Conservation (phyloP, 2,888 invertebrate species). For the Aspidiotus rigidus region DNA sequence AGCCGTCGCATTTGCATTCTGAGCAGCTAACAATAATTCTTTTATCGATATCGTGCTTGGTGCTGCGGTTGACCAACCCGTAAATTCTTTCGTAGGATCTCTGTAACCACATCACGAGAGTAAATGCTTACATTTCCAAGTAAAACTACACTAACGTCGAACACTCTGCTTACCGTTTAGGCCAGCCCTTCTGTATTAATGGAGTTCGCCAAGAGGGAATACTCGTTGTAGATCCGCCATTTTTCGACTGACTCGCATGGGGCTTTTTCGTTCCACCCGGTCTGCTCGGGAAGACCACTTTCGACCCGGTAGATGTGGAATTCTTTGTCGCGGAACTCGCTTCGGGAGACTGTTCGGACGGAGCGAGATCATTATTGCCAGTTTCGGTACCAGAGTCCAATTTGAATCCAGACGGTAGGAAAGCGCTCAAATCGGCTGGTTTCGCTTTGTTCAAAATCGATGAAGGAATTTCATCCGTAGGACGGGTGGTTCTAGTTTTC, state of each 20-base stretch:
- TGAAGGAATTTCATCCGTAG: not conserved
- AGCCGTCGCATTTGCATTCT: conserved; percentile 51
- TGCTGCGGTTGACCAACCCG: conserved; percentile 82
- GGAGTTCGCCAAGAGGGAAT: conserved; percentile 44
- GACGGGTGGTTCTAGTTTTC: not conserved
- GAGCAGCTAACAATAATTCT: conserved; percentile 56
- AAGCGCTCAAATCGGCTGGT: conserved; percentile 48
- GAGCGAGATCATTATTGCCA: conserved; percentile 44
- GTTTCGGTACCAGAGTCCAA: conserved; percentile 40
- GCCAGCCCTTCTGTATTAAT: conserved; percentile 75
- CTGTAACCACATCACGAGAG: conserved; percentile 43
- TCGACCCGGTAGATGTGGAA: conserved; percentile 35
- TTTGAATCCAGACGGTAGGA: conserved; percentile 57
- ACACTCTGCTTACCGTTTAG: conserved; percentile 58
- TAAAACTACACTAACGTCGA: not conserved
- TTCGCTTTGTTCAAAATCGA: conserved; percentile 31
- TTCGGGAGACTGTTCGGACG: conserved; percentile 47
- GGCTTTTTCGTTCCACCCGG: conserved; percentile 55
- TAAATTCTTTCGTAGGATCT: conserved; percentile 71
- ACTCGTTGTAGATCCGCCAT: conserved; percentile 35
- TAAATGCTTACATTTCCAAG: not conserved
- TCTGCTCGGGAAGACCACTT: conserved; percentile 67
- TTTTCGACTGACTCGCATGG: conserved; percentile 37
- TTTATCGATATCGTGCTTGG: conserved; percentile 79
- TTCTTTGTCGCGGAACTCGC: conserved; percentile 31